Conservation (phyloP, 2,888 invertebrate genomes). For the Notodonta dromedarius region DNA sequence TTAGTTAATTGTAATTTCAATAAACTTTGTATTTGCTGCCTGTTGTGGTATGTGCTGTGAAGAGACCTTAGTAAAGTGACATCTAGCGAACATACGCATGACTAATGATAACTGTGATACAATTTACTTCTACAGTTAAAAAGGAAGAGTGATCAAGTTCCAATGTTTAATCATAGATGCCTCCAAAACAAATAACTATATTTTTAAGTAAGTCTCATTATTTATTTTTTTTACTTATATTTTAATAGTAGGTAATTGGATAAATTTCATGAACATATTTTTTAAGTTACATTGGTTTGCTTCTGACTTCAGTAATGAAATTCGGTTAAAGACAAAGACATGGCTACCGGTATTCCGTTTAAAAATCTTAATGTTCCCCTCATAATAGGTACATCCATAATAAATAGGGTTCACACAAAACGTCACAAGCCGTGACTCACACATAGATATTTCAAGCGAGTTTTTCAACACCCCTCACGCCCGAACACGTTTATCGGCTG, state of each 20-base stretch:
- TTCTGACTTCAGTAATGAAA: not conserved
- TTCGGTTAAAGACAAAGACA: not conserved
- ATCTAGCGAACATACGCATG: not conserved
- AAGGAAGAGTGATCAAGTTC: not conserved
- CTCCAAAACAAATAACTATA: not conserved
- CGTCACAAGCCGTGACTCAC: slow-evolving; percentile 36
- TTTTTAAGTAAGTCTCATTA: too few species aligned
- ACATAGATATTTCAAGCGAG: slow-evolving; percentile 38
- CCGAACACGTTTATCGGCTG: slow-evolving; percentile 38
- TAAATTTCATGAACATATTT: too few species aligned
- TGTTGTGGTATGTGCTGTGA: not conserved
- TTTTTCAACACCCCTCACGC: slow-evolving; percentile 54
- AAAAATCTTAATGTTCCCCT: slow-evolving; percentile 1
- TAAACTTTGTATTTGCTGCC: too few species aligned
- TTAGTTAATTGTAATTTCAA: too few species aligned
- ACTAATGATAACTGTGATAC: not conserved
- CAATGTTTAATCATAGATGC: not conserved
- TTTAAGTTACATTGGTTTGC: too few species aligned
- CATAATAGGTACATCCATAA: slow-evolving; percentile 14
- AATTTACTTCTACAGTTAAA: not conserved
- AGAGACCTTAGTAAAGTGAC: not conserved
- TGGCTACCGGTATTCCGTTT: not conserved
- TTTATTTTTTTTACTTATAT: too few species aligned
- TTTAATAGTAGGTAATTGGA: too few species aligned
- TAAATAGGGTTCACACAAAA: slow-evolving; percentile 13